Evolutionary conservation across 2,888 invertebrate genomes (phyloP), one percentile per base, ranked within the genome.

Genomic region (Horisme vitalbata): DNA sequence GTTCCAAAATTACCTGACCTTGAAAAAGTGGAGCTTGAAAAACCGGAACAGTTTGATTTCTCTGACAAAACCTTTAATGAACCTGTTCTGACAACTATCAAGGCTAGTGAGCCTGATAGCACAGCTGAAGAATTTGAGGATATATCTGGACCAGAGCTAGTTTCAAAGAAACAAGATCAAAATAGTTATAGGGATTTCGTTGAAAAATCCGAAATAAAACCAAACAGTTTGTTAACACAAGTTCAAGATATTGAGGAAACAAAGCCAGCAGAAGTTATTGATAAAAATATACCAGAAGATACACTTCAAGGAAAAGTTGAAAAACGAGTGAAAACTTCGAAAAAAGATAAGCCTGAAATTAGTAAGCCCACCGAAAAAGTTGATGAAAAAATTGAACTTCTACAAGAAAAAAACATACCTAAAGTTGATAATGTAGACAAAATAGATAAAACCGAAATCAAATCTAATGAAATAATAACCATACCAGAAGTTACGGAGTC

Each of bases 21-120:
- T 41, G 86, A 90, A 39, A 75, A 81, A 38, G 68, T 75, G 0
- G 84, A 91, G 35, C 72, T 93, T 26, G 93, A 93, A 74, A 84
- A 90, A 64, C 73, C 83, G 1, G 83, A 84, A 51, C 60, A 63
- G 47, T 68, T 73, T 41, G 69, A 71, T 18, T 74, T 69, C 13
- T 65, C 52, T 13, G 60, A 37, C 4, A 50, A 48, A 38, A 7
- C 37, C 8, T 68, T n/a, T 0, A 34, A 32, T 20, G 37, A 35
- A 27, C 13, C 30, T 8, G 37, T 2, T 8, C 28, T n/a, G n/a
- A n/a, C n/a, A n/a, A 75, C 10, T 69, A 61, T 5, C 38, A 63
- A n/a, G 61, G n/a, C n/a, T n/a, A n/a, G n/a, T 5, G 14, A 32
- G 14, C 14, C 34, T 3, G 7, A 20, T n/a, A 9, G 32, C 24